Evolutionary conservation across 2,888 invertebrate genomes (phyloP).

Genomic region (Baccha elongata): DNA sequence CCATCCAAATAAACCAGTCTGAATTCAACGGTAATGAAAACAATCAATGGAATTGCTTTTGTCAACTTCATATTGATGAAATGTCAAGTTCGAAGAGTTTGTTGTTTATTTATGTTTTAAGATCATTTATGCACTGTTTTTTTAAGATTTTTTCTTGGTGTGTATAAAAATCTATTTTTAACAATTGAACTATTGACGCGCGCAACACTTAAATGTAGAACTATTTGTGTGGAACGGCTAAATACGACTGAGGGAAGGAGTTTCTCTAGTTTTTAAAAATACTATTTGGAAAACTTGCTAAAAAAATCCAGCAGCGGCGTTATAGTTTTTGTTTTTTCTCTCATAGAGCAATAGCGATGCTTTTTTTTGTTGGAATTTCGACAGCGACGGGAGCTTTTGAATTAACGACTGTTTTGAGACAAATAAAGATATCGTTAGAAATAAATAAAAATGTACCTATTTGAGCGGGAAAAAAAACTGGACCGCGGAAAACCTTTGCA

Average conservation of each 20-base stretch:
- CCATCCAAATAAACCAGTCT: constrained; percentile 31
- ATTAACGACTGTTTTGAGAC: too few relatives aligned
- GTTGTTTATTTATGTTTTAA: background rate
- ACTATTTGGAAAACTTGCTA: background rate
- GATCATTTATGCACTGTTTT: constrained; percentile 20
- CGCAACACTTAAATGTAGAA: constrained; percentile 15
- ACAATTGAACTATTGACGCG: constrained; percentile 9
- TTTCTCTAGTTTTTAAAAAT: constrained; percentile 11
- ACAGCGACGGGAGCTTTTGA: background rate
- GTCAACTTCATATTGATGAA: constrained; percentile 38
- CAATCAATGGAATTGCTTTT: background rate
- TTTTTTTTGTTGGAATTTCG: background rate
- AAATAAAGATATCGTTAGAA: too few relatives aligned
- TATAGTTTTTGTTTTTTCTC: background rate
- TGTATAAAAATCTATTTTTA: constrained; percentile 51
- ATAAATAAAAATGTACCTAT: too few relatives aligned
- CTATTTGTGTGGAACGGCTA: constrained; percentile 37
- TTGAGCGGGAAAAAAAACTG: too few relatives aligned
- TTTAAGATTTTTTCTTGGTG: background rate
- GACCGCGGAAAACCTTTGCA: too few relatives aligned
- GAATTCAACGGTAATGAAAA: background rate
- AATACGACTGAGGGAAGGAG: constrained; percentile 56
- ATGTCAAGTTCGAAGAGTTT: background rate
- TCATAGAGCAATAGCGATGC: too few relatives aligned
- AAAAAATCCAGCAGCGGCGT: too few relatives aligned